A percentile compares a stretch with the other conserved stretches of the same genome.
These are phyloP conservation scores for Tiliacea aurago DNA, from an alignment of 2,888 invertebrate species.

Conservation along the genomic window DNA sequence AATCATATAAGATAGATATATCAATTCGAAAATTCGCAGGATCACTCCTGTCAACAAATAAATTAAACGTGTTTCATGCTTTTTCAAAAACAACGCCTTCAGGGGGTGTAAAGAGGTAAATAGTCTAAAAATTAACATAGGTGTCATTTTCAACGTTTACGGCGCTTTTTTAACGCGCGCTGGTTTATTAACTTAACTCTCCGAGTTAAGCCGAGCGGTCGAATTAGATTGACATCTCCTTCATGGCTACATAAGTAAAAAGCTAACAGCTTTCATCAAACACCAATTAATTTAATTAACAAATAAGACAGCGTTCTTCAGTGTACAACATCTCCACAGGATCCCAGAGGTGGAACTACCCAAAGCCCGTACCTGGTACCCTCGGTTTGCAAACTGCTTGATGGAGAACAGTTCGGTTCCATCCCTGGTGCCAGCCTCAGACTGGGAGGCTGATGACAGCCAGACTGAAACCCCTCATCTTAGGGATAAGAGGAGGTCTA, in stretches of 20 bases:
- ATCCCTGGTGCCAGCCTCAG: slow-evolving; percentile 67
- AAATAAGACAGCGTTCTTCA: slow-evolving; percentile 23
- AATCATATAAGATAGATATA: too few species aligned
- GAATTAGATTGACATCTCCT: neutral
- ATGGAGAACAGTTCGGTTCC: slow-evolving; percentile 66
- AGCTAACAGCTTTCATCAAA: neutral
- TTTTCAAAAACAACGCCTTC: too few species aligned
- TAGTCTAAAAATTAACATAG: too few species aligned
- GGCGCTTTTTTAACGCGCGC: neutral
- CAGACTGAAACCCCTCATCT: slow-evolving; percentile 53
- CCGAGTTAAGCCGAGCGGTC: neutral
- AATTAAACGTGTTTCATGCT: too few species aligned
- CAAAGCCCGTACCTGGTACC: slow-evolving; percentile 81
- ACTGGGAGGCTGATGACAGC: slow-evolving; percentile 84
- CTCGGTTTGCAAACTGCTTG: slow-evolving; percentile 69
- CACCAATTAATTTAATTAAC: neutral
- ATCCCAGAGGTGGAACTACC: slow-evolving; percentile 73
- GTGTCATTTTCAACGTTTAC: too few species aligned
- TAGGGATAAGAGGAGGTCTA: slow-evolving; percentile 51
- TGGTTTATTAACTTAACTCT: too few species aligned
- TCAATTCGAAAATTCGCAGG: too few species aligned
- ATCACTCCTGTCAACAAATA: too few species aligned
- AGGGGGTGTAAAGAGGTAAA: too few species aligned
- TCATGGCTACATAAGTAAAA: neutral
- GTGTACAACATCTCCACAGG: slow-evolving; percentile 63